Evolutionary conservation across 23 tunicate species (phyloP).

Genomic region (Aplidium turbinatum): DNA sequence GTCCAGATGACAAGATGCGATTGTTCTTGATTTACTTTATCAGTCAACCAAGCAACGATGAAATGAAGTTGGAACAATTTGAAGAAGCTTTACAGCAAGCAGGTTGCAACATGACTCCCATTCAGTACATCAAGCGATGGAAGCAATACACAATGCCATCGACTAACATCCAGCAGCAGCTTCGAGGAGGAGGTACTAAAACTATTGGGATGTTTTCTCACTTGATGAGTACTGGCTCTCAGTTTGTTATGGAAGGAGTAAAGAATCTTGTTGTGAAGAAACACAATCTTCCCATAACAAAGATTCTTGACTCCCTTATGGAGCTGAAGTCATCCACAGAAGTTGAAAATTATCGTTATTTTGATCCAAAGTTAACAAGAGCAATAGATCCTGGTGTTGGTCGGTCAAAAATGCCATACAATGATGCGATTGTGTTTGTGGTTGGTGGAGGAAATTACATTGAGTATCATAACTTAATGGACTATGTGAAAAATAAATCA

Average conservation of each 20-base stretch:
- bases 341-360: conserved; percentile 82
- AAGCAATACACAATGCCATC: conserved; percentile 71
- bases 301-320: conserved; percentile 77
- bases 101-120: conserved; percentile 70
- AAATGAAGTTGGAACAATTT: conserved; percentile 63
- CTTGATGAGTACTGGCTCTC: conserved; percentile 90
- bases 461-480: conserved; percentile 98
- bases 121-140: conserved; percentile 88
- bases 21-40: conserved; percentile 80
- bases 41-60: conserved; percentile 45
- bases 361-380: conserved; percentile 88
- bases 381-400: conserved; percentile 53
- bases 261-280: conserved; percentile 89
- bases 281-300: conserved; percentile 91
- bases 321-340: conserved; percentile 75
- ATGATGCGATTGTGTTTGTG: conserved; percentile 93
- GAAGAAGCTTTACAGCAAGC: conserved; percentile 63
- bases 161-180: conserved; percentile 48
- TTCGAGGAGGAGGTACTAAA: conserved; percentile 87
- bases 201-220: conserved; percentile 97
- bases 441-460: conserved; percentile 98
- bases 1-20: conserved; percentile 75
- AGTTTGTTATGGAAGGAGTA: conserved; percentile 97
- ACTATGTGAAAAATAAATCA: conserved; percentile 67
- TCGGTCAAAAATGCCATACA: conserved; percentile 75